Evolutionary conservation across 2,888 invertebrate genomes (phyloP), one percentile per base, ranked within the genome.

Genomic region (Rhopalosiphum nymphaeae): DNA sequence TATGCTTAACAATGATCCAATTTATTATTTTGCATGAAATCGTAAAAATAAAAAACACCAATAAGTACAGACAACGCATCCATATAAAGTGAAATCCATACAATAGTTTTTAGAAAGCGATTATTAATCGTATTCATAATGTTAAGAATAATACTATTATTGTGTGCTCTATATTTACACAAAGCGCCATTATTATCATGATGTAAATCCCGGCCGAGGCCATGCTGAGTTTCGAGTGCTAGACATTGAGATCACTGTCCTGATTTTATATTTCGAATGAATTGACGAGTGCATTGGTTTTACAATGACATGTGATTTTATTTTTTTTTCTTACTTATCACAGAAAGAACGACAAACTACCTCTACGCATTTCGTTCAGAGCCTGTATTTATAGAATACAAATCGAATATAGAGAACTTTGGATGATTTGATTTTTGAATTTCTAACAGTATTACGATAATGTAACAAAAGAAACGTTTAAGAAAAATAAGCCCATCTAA

Each of bases 51-150:
- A 67, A 67, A 67, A 67, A 67, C 5, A 67, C n/a, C 16, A 5
- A 67, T n/a, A 67, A 16, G n/a, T n/a, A 67, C n/a, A n/a, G 16
- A 16, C 7, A n/a, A 16, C n/a, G 16, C 36, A 36, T 78, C 78
- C 78, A 78, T 36, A 21, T 21, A 21, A 78, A 78, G 16, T 78
- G 36, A 78, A 78, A 78, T 78, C 78, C 78, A 78, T 78, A 36
- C 78, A 78, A 78, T 78, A 36, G 36, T 78, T 78, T 78, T 78
- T 78, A 78, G 78, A 78, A 78, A 78, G 78, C 78, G 78, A 78
- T 78, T 78, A 78, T 36, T 78, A 78, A 36, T 78, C 78, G 78
- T 78, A 78, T 56, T 88, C 11, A 53, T 78, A 78, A 78, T 78
- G 21, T 78, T 36, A 36, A 78, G 78, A 78, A 78, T 78, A 78